These are phyloP conservation scores for Alethe diademata DNA, from an alignment of 2,113 vertebrate species.

Conservation along the genomic window DNA sequence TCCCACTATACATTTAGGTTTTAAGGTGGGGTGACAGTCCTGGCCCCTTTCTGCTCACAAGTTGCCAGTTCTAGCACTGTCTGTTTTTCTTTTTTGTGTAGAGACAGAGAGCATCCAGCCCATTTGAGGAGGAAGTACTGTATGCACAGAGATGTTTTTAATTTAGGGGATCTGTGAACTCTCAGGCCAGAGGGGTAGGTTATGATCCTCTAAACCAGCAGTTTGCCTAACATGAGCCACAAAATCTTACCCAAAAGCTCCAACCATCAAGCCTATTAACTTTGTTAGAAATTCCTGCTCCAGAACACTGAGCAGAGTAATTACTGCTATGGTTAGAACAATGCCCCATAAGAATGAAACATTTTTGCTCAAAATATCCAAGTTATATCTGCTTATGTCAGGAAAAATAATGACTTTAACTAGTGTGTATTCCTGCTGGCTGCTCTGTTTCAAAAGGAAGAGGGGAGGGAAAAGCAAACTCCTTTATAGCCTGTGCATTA, in stretches of 20 bases:
- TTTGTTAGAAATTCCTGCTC: slow-evolving; percentile 35
- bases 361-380: slow-evolving; percentile 19
- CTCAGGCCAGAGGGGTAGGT: background rate
- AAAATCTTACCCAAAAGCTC: slow-evolving; percentile 2
- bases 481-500: background rate
- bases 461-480: background rate
- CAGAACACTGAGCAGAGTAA: background rate
- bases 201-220: slow-evolving; percentile 15
- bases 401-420: slow-evolving; percentile 19
- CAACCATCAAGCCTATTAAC: background rate
- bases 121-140: background rate
- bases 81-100: background rate
- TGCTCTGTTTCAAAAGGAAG: background rate
- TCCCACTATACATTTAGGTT: background rate
- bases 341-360: slow-evolving; percentile 17
- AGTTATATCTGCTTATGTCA: slow-evolving; percentile 30
- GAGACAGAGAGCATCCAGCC: background rate
- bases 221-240: slow-evolving; percentile 1
- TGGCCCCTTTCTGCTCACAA: background rate
- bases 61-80: background rate
- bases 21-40: background rate
- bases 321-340: slow-evolving; percentile 25
- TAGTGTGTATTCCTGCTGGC: background rate
- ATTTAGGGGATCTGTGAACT: background rate
- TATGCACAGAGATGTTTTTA: background rate